Base-by-base conservation (phyloP, 2,797 vertebrate genomes). In the Rallus crepitans region DNA sequence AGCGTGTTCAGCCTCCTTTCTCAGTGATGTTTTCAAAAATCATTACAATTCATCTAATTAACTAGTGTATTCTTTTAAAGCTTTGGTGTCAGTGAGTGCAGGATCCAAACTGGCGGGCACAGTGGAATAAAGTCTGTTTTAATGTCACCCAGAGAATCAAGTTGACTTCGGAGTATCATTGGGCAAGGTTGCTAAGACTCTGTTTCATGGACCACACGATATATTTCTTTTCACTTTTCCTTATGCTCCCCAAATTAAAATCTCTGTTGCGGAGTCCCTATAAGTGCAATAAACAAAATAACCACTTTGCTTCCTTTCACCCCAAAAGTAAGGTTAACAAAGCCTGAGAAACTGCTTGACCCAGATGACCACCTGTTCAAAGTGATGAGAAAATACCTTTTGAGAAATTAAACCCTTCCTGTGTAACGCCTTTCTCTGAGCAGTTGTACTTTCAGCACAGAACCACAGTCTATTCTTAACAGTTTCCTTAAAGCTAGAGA, bases 21-120 rank as follows among this genome's bases (percentile, higher is more conserved):
- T 70, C 68, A 85, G 52, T 12, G 4, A 73, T 56, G 17, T 95
- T 95, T 95, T 93, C 31, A 55, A 78, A 84, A 84, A 60, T 91
- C 17, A 31, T 88, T 83, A 25, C 84, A 86, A 84, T 93, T 90
- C 5, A 53, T 64, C 66, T 92, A 90, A 96, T 85, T 92, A 85
- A 42, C n/a, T 52, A 76, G 60, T 33, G 11, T 71, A 59, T 82
- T 93, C 63, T 84, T 89, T 90, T 77, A 60, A 57, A 28, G 37
- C 65, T 86, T 91, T 72, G 90, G 31, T 84, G 63, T 94, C 76
- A 72, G 72, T 59, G 78, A 91, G 47, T 59, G 71, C 48, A 68
- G 40, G 68, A 77, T 89, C 27, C 40, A 72, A 68, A 87, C 61
- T 78, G 86, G 71, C 73, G 89, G 64, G 63, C 66, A 19, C 0